Evolutionary conservation across 1,140 invertebrate genomes (phyloP).

Genomic region (Carcinoscorpius rotundicauda): DNA sequence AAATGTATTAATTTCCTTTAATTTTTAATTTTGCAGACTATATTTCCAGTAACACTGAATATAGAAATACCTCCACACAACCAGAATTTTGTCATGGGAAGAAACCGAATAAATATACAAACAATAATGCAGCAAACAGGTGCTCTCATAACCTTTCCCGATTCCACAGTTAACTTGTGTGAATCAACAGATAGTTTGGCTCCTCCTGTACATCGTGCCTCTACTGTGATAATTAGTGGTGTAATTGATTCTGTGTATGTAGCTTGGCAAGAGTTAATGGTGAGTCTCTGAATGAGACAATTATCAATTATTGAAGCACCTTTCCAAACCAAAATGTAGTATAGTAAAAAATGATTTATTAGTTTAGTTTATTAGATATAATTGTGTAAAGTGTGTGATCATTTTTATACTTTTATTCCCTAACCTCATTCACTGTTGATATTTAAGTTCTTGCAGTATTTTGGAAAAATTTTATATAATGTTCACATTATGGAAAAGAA

Average conservation of each 20-base stretch:
- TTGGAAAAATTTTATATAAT: no score
- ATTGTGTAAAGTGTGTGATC: no score
- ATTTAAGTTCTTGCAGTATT: no score
- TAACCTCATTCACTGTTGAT: no score
- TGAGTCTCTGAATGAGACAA: conserved; percentile 27
- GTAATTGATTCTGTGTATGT: conserved; percentile 74
- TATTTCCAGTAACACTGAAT: conserved; percentile 69
- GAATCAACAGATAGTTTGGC: not conserved
- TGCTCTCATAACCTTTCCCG: conserved; percentile 54
- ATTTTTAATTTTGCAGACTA: conserved; percentile 23
- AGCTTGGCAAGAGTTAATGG: conserved; percentile 78
- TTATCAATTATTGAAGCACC: no score
- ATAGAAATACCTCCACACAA: conserved; percentile 89
- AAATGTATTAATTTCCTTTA: conserved; percentile 33
- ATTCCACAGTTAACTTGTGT: conserved; percentile 19
- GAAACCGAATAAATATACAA: conserved; percentile 69
- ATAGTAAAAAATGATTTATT: no score
- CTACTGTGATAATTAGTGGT: conserved; percentile 79
- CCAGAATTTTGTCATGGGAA: conserved; percentile 74
- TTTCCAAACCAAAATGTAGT: no score
- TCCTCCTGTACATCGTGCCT: conserved; percentile 51
- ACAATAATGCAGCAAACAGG: conserved; percentile 72
- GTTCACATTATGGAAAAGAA: no score
- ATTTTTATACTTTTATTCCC: no score
- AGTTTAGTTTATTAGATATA: no score